phyloP scores from a whole-genome alignment of 2,113 vertebrate genomes.

The Uria aalge region DNA sequence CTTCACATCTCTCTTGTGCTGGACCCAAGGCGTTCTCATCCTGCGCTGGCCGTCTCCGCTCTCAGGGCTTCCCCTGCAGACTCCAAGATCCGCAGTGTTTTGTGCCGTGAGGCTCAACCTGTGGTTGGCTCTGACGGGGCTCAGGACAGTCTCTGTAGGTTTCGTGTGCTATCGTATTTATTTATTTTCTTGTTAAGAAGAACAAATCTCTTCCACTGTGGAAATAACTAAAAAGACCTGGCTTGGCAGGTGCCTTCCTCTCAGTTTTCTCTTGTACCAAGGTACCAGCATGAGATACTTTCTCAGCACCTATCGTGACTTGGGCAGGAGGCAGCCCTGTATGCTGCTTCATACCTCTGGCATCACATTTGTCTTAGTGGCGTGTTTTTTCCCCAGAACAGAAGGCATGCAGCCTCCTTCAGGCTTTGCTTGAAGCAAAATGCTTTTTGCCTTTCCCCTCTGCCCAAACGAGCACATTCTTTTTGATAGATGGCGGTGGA shows the following conservation, averaged over 20 bases:
- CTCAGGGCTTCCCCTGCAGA: not conserved
- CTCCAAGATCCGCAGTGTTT: not conserved
- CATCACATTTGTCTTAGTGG: not conserved
- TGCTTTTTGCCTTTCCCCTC: not conserved
- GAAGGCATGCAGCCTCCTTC: not conserved
- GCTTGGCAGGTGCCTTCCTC: not conserved
- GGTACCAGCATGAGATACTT: not conserved
- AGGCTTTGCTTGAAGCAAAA: not conserved
- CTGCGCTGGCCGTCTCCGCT: rapidly evolving
- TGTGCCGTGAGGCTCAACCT: not conserved
- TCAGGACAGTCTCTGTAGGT: not conserved
- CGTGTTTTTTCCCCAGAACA: not conserved
- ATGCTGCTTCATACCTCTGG: not conserved
- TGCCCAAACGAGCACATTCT: rapidly evolving
- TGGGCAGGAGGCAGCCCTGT: not conserved
- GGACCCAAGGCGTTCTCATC: rapidly evolving
- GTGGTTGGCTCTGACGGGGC: not conserved
- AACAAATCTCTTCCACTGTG: not conserved
- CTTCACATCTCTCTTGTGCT: not conserved
- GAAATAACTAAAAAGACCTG: not conserved
- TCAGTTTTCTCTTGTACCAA: not conserved
- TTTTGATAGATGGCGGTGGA: not conserved
- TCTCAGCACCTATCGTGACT: not conserved
- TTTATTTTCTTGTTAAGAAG: not conserved
- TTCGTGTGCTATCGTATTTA: rapidly evolving